Conservation (phyloP, 2,888 invertebrate genomes). For the Mechanitis mazaeus region DNA sequence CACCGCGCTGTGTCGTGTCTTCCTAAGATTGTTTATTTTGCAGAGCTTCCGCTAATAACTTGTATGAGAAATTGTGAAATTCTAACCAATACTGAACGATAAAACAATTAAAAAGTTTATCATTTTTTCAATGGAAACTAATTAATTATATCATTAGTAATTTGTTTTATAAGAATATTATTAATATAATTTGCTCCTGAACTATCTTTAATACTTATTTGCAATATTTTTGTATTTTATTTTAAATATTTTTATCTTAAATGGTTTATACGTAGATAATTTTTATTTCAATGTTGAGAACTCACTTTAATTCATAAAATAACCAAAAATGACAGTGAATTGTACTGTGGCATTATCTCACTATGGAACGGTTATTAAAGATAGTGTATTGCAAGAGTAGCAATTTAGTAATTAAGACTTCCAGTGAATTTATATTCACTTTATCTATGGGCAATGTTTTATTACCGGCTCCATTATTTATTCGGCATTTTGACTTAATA, state of each 20-base stretch:
- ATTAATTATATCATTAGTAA: background rate
- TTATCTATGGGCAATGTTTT: conserved; percentile 5
- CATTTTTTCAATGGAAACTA: background rate
- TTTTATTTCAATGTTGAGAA: conserved; percentile 3
- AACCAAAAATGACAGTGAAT: conserved; percentile 24
- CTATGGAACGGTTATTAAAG: conserved; percentile 20
- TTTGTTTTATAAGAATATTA: background rate
- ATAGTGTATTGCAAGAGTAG: conserved; percentile 20
- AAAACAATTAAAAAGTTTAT: background rate
- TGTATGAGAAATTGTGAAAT: conserved; percentile 17
- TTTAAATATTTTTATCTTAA: conserved; percentile 1
- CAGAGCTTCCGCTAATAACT: conserved; percentile 36
- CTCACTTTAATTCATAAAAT: background rate
- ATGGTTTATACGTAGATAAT: background rate
- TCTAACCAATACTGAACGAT: conserved; percentile 19
- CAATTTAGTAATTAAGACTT: conserved; percentile 29
- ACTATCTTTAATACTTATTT: background rate
- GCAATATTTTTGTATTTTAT: background rate
- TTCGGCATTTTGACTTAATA: conserved; percentile 2
- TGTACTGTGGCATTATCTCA: conserved; percentile 19
- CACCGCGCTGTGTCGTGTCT: conserved; percentile 39
- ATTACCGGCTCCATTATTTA: background rate
- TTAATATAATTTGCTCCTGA: too few species aligned
- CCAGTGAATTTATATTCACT: conserved; percentile 15
- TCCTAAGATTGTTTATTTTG: conserved; percentile 47